These are phyloP conservation scores for Eupithecia abbreviata DNA, from an alignment of 2,888 invertebrate species.

Conservation along the genomic window DNA sequence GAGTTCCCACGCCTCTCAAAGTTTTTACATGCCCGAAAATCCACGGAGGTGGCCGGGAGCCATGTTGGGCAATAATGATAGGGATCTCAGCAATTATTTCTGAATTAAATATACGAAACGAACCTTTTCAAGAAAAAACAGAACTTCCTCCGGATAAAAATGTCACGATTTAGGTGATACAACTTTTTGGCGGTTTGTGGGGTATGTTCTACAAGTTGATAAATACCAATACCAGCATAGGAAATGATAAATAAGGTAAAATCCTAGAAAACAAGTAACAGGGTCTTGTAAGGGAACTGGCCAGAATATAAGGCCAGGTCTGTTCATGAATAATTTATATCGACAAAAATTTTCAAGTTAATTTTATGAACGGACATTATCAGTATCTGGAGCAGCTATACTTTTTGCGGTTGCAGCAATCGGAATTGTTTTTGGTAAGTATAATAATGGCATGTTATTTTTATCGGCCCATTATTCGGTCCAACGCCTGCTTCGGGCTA, in stretches of 20 bases:
- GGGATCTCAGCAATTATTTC: slow-evolving; percentile 75
- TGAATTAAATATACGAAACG: slow-evolving; percentile 62
- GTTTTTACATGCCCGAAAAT: slow-evolving; percentile 60
- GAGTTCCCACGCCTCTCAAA: slow-evolving; percentile 50
- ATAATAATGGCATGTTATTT: slow-evolving; percentile 45
- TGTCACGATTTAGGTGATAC: not conserved
- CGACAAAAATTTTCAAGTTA: slow-evolving; percentile 35
- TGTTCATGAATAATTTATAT: slow-evolving; percentile 41
- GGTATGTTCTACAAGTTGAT: not conserved
- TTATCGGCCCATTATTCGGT: slow-evolving; percentile 69
- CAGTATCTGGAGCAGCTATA: slow-evolving; percentile 35
- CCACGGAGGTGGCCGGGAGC: slow-evolving; percentile 69
- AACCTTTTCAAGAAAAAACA: slow-evolving; percentile 6
- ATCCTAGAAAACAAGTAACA: slow-evolving; percentile 7
- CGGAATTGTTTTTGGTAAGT: slow-evolving; percentile 24
- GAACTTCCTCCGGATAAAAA: not conserved
- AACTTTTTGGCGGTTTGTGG: not conserved
- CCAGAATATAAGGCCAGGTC: slow-evolving; percentile 23
- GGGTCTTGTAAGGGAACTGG: slow-evolving; percentile 11
- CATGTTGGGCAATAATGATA: slow-evolving; percentile 74
- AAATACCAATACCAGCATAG: not conserved
- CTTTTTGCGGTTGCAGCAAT: slow-evolving; percentile 38
- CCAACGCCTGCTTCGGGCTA: slow-evolving; percentile 58
- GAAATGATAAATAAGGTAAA: slow-evolving; percentile 8
- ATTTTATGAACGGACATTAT: slow-evolving; percentile 38